These are phyloP conservation scores for Mormyrops boulengeri DNA, from an alignment of 2,797 vertebrate genomes.

Conservation along the genomic window DNA sequence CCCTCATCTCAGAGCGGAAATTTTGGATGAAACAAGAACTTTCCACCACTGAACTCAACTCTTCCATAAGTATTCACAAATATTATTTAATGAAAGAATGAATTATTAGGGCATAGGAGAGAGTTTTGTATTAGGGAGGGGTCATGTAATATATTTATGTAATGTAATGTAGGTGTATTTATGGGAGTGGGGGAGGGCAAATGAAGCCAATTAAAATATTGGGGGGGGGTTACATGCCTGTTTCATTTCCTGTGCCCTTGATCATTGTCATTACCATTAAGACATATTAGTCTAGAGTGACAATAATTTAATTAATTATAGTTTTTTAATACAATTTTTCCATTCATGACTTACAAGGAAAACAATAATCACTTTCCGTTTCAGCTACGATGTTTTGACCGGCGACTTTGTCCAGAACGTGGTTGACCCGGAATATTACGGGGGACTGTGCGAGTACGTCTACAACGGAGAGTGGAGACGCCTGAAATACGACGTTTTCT, in stretches of 20 bases:
- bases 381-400: slow-evolving; percentile 75
- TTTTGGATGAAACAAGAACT: neutral
- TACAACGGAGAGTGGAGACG: slow-evolving; percentile 91
- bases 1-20: neutral
- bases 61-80: neutral
- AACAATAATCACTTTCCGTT: slow-evolving; percentile 18
- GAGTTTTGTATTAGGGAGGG: neutral
- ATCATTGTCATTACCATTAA: neutral
- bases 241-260: neutral
- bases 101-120: neutral
- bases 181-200: too few relatives aligned
- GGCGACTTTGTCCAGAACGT: slow-evolving; percentile 53
- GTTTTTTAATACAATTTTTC: neutral
- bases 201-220: neutral
- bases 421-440: slow-evolving; percentile 71
- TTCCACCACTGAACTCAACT: too few relatives aligned
- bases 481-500: slow-evolving; percentile 71
- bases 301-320: neutral
- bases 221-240: neutral
- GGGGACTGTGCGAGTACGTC: slow-evolving; percentile 78
- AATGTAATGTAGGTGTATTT: too few relatives aligned
- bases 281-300: neutral
- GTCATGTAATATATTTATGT: neutral
- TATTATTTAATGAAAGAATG: neutral
- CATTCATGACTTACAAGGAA: neutral